Conservation (phyloP, 92 coral and sea anemone genomes). For the Palythoa heliodiscus region DNA sequence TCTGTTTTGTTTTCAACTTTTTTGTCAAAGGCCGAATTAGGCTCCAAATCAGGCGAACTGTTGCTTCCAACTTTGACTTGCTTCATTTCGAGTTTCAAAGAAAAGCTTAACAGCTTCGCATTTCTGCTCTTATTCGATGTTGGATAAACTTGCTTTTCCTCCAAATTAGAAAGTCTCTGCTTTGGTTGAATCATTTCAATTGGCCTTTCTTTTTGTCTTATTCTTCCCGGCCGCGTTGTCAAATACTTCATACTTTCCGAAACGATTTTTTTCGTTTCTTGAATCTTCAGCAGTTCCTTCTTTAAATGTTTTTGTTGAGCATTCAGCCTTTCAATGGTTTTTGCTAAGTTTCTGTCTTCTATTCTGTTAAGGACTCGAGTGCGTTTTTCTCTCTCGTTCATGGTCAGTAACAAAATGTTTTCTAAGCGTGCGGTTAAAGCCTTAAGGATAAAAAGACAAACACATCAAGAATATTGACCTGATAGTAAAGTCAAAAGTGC, state of each 20-base stretch:
- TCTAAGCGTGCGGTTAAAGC: too few relatives aligned
- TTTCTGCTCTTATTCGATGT: too few relatives aligned
- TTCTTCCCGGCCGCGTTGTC: neutral
- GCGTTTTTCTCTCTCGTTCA: neutral
- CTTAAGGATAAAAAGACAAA: too few relatives aligned
- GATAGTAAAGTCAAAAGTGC: too few relatives aligned
- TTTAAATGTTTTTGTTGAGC: conserved; percentile 13
- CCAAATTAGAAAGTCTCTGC: neutral
- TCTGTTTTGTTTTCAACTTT: neutral
- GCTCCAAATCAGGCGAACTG: neutral
- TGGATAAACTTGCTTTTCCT: neutral
- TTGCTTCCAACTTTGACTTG: neutral
- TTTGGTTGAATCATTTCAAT: neutral
- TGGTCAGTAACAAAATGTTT: neutral
- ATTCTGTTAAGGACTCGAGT: conserved; percentile 16
- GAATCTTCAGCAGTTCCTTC: neutral
- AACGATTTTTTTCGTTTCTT: neutral
- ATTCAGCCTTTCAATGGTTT: neutral
- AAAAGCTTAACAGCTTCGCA: neutral
- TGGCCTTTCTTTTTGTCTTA: neutral
- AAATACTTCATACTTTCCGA: conserved; percentile 12
- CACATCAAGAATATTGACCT: too few relatives aligned
- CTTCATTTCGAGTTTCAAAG: neutral
- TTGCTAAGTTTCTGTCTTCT: conserved; percentile 18
- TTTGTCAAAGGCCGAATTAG: neutral